A percentile compares a stretch with the other conserved stretches of the same genome.
phyloP scores from a whole-genome alignment of 2,888 invertebrate species.

The Cinara cedri region DNA sequence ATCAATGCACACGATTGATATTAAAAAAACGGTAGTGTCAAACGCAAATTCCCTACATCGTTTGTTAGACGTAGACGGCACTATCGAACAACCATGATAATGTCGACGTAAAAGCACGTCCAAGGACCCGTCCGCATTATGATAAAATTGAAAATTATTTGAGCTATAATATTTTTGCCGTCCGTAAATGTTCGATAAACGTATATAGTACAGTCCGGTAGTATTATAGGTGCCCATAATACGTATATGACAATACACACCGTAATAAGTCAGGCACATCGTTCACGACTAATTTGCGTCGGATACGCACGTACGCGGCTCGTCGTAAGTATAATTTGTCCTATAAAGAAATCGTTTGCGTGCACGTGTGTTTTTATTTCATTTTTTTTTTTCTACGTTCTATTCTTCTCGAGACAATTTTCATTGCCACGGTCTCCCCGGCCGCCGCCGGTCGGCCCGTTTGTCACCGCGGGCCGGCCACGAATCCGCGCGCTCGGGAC shows the following conservation, averaged over 20 bases:
- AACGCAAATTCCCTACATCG: no score
- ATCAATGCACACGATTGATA: no score
- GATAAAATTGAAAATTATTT: neutral
- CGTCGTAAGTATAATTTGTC: conserved; percentile 23
- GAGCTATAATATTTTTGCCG: neutral
- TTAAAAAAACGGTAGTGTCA: no score
- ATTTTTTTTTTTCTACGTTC: neutral
- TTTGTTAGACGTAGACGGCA: no score
- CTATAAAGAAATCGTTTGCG: conserved; percentile 10
- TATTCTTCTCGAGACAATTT: neutral
- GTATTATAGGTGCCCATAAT: no score
- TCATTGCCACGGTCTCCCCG: conserved; percentile 31
- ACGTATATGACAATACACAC: neutral
- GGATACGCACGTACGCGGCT: conserved; percentile 36
- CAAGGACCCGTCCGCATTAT: conserved; percentile 5
- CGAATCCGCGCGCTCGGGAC: neutral
- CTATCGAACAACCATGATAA: no score
- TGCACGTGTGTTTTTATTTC: neutral
- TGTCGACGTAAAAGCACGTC: neutral
- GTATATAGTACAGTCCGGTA: no score
- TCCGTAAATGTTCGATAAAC: neutral
- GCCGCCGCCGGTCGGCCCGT: no score
- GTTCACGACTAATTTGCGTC: conserved; percentile 25
- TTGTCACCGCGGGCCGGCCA: neutral
- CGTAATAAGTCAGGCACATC: conserved; percentile 4